Evolutionary conservation across 2,888 invertebrate genomes (phyloP), one percentile per base, ranked within the genome.

Genomic region (Sinelater perroti): DNA sequence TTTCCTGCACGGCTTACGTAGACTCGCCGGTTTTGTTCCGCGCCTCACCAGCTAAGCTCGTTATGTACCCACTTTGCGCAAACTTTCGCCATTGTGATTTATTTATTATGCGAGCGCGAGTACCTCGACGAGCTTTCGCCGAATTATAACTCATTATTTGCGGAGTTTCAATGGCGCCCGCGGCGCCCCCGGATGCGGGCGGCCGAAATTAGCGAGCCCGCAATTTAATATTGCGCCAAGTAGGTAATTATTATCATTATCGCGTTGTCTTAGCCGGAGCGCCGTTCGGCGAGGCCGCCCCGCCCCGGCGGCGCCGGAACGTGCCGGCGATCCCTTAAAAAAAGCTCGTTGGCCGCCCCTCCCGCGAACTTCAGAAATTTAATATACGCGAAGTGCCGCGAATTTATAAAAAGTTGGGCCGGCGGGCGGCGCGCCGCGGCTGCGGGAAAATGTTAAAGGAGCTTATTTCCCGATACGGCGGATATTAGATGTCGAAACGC

Each of bases 401-500:
- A 56, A 56, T 56, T 50, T 50, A 44, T 56, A 44, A 56, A 56
- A 56, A 53, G 45, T 44, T 53, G 28, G 46, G 3, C 11, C 16
- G 33, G 16, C 11, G 8, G 31, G 35, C 33, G 17, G 10, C 16
- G 36, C n/a, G n/a, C n/a, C n/a, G n/a, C n/a, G n/a, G n/a, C n/a
- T n/a, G n/a, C n/a, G n/a, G n/a, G n/a, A 58, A 58, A 52, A 57
- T 47, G 47, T 53, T 47, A 53, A 51, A 44, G 56, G 38, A 56
- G 55, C 47, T 56, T 51, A 52, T 53, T 58, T 53, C 35, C 40
- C 45, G 46, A 58, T 47, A 52, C 38, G 53, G 40, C 53, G 58
- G 58, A 58, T 53, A 58, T 58, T 58, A 53, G 58, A 53, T 42
- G 58, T 53, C 53, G 61, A 61, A 54, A 63, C 56, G 58, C 57